Base-by-base conservation (phyloP, 2,797 vertebrate genomes). In the Eutrigla gurnardus region DNA sequence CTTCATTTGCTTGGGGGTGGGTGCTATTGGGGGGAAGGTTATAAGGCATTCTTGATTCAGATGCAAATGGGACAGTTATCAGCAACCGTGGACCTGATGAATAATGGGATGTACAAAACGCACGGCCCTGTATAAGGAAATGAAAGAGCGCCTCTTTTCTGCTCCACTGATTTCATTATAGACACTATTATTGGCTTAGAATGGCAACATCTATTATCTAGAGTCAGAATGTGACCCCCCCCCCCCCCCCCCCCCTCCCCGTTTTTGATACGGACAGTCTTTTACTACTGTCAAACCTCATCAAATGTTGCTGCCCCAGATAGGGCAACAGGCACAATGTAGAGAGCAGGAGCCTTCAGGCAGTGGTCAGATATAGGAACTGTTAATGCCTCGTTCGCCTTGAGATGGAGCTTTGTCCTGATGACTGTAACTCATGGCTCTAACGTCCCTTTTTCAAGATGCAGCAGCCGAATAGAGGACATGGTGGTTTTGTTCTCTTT, bases 151-250 rank as follows among this genome's bases (percentile, higher is more conserved):
- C 84, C 93, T 94, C 88, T 93, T 95, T 95, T 95, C 94, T 94
- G 93, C 92, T 93, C 90, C 87, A 81, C 93, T 93, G 93, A 94
- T 95, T 95, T 94, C 94, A 95, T 96, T 95, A 95, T 94, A 94
- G 92, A 94, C 91, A 93, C 90, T 93, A 95, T 95, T 95, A 95
- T 95, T 94, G 92, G 91, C 93, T 94, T 89, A 90, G 89, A 94
- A 94, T 93, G 92, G 92, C 91, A 93, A 93, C 93, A 94, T 95
- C 85, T 93, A 94, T 95, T 95, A 95, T 95, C 91, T 91, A 70
- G 77, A 91, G 86, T 92, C 82, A 77, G 86, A 93, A 90, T 92
- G 86, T 89, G 88, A 86, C 81, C 86, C 72, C 86, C 88, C 85
- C 73, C 61, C 59, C 86, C 88, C 85, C 73, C 61, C 59, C n/a